Percentiles rank a stretch among this genome's conserved stretches.
phyloP scores from a whole-genome alignment of 2,113 vertebrate species.

The Carassius gibelio region DNA sequence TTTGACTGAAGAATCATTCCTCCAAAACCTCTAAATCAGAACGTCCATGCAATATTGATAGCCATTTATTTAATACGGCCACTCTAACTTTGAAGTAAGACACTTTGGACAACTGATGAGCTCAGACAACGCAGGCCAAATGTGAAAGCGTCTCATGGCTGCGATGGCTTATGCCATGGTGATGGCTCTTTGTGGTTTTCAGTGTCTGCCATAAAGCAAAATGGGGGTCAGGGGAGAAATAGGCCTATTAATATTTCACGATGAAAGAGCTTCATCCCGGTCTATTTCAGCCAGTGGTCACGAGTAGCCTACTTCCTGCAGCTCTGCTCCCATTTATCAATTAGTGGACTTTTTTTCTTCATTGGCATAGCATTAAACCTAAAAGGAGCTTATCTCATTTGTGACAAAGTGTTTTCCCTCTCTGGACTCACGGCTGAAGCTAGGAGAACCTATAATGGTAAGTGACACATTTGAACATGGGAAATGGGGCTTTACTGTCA shows the following conservation, averaged over 20 bases:
- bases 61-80: constrained; percentile 24
- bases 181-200: constrained; percentile 48
- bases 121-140: neutral
- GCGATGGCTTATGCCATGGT: neutral
- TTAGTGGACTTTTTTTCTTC: constrained; percentile 69
- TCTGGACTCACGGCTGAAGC: neutral
- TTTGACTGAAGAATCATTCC: constrained; percentile 11
- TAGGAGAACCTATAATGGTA: neutral
- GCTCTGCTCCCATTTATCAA: constrained; percentile 71
- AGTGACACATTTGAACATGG: constrained; percentile 2
- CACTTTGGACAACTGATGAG: constrained; percentile 19
- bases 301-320: constrained; percentile 63
- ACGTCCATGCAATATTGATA: constrained; percentile 15
- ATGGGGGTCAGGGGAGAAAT: constrained; percentile 53
- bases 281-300: constrained; percentile 69
- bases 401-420: constrained; percentile 51
- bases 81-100: constrained; percentile 21
- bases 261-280: constrained; percentile 64
- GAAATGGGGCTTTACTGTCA: constrained; percentile 4
- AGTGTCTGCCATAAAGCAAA: constrained; percentile 39
- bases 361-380: constrained; percentile 65
- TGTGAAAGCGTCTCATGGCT: constrained; percentile 4
- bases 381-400: constrained; percentile 65
- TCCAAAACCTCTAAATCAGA: constrained; percentile 4
- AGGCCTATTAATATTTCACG: constrained; percentile 71